These are phyloP conservation scores for Antechinus stuartii DNA, from an alignment of 2,113 vertebrate species.

Conservation along the genomic window DNA sequence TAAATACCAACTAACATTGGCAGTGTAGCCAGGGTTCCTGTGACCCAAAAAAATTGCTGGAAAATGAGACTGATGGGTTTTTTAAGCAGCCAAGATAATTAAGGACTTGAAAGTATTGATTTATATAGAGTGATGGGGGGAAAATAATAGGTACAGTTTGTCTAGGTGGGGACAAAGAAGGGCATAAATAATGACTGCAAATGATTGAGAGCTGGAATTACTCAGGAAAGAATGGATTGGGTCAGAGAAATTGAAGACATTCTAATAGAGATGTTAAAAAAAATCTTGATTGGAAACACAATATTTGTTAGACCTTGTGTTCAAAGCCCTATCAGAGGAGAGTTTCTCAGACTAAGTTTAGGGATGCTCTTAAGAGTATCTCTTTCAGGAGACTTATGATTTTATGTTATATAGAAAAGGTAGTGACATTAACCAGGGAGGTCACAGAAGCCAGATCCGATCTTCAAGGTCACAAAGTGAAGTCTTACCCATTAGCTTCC, in stretches of 20 bases:
- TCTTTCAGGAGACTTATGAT: neutral
- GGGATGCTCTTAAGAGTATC: neutral
- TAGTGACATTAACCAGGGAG: neutral
- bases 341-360: neutral
- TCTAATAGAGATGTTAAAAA: neutral
- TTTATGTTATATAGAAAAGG: neutral
- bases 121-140: conserved; percentile 51
- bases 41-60: conserved; percentile 64
- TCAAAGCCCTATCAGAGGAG: neutral
- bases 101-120: conserved; percentile 63
- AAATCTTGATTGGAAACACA: neutral
- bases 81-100: conserved; percentile 71
- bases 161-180: conserved; percentile 35
- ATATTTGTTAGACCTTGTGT: neutral
- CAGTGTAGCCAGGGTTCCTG: conserved; percentile 61
- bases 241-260: neutral
- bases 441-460: neutral
- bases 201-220: neutral
- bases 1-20: conserved; percentile 78
- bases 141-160: neutral
- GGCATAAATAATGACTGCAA: conserved; percentile 51
- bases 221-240: conserved; percentile 16
- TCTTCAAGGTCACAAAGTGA: neutral
- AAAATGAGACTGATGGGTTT: conserved; percentile 68
- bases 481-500: neutral